phyloP scores from a whole-genome alignment of 1,140 invertebrate species.

The Aphelenchoides fujianensis region DNA sequence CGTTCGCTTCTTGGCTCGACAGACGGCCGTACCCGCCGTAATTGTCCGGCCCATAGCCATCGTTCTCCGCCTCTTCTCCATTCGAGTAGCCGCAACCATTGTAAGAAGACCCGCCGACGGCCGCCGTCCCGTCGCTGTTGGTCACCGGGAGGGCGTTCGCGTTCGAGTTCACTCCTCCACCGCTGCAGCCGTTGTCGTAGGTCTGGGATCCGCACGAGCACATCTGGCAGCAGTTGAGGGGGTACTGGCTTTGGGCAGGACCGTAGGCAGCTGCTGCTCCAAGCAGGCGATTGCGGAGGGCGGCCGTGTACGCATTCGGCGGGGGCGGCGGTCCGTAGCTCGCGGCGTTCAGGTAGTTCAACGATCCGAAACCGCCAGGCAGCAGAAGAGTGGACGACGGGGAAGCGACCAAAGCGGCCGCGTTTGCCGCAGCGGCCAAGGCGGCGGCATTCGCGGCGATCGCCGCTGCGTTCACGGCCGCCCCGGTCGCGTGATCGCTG shows the following conservation, averaged over 20 bases:
- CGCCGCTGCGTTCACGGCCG: neutral
- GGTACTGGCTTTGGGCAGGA: neutral
- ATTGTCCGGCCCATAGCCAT: conserved; percentile 7
- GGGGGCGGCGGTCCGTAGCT: neutral
- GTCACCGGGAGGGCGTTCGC: neutral
- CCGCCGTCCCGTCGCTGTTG: neutral
- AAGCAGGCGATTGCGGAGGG: conserved; percentile 1
- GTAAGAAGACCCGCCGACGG: neutral
- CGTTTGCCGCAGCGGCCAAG: neutral
- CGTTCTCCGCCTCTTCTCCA: neutral
- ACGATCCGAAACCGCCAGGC: neutral
- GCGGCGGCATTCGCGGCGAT: neutral
- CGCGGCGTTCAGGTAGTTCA: neutral
- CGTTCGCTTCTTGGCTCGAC: neutral
- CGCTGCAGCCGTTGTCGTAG: neutral
- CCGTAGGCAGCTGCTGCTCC: neutral
- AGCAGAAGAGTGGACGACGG: neutral
- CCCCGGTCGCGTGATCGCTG: neutral
- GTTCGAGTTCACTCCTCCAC: neutral
- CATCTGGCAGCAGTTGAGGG: neutral
- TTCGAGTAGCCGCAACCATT: conserved; percentile 4
- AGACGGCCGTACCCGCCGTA: conserved; percentile 1
- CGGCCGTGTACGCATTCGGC: neutral
- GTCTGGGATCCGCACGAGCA: neutral
- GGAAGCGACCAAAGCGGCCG: neutral